A percentile compares a stretch with the other conserved stretches of the same genome.
These are phyloP conservation scores for Luidia sarsii DNA, from an alignment of 53 echinoderm and acorn worm species.

Conservation along the genomic window DNA sequence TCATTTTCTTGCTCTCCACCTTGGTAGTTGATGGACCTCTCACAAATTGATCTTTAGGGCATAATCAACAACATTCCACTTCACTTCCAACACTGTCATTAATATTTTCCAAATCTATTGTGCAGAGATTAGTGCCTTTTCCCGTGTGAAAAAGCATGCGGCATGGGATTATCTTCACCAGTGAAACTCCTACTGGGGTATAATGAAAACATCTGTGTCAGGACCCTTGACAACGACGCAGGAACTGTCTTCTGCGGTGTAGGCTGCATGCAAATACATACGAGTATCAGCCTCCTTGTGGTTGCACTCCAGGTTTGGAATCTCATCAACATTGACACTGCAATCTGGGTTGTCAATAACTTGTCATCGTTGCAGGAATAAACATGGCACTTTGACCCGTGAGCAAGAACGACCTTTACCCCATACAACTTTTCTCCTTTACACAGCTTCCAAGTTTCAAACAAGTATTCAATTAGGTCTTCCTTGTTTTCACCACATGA, in stretches of 20 bases:
- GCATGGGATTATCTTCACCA: not conserved
- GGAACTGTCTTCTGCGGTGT: constrained; percentile 28
- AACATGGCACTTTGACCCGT: too few species aligned
- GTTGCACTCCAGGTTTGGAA: constrained; percentile 8
- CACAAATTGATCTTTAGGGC: too few species aligned
- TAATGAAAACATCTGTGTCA: too few species aligned
- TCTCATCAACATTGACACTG: not conserved
- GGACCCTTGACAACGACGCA: constrained; percentile 34
- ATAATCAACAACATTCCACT: too few species aligned
- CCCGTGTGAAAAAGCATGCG: constrained; percentile 62
- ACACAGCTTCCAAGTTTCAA: constrained; percentile 31
- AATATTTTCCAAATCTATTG: constrained; percentile 25
- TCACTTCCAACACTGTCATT: too few species aligned
- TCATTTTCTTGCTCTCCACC: too few species aligned
- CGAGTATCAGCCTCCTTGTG: constrained; percentile 65
- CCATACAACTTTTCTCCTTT: constrained; percentile 8
- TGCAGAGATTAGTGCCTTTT: constrained; percentile 34
- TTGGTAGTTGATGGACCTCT: too few species aligned
- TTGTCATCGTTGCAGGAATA: too few species aligned
- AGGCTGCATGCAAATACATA: constrained; percentile 42
- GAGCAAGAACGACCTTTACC: constrained; percentile 53
- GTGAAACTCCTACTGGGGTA: constrained; percentile 47
- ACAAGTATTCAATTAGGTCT: constrained; percentile 58
- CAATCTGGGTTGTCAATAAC: not conserved
- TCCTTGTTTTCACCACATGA: constrained; percentile 57